Evolutionary conservation across 2,797 vertebrate genomes (phyloP).

Genomic region (Spea hammondii): DNA sequence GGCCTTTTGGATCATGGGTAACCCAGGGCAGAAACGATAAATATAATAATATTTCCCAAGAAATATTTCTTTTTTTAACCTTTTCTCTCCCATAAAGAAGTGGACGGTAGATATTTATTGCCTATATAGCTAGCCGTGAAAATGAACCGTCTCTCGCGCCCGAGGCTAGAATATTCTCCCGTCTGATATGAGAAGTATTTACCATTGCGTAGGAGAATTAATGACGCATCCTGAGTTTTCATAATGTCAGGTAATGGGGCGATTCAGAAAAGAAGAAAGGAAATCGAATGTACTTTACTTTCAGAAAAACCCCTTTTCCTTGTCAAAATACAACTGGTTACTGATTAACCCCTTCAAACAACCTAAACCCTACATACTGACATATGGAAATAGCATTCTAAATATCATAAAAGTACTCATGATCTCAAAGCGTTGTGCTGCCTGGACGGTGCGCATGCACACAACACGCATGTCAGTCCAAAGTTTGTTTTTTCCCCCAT

Average conservation of each 20-base stretch:
- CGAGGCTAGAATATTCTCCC: conserved; percentile 23
- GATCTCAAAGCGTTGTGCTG: too few species aligned
- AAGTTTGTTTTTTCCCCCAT: too few species aligned
- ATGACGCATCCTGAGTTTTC: conserved; percentile 44
- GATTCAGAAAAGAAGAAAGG: conserved; percentile 31
- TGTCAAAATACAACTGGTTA: conserved; percentile 15
- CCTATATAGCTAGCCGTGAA: neutral
- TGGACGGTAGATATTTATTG: neutral
- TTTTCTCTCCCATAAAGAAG: neutral
- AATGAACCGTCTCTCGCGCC: conserved; percentile 1
- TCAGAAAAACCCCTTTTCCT: conserved; percentile 14
- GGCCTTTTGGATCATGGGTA: too few species aligned
- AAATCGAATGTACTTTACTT: conserved; percentile 15
- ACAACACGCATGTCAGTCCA: too few species aligned
- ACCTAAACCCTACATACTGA: too few species aligned
- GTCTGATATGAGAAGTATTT: conserved; percentile 32
- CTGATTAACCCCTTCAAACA: conserved; percentile 22
- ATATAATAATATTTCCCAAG: neutral
- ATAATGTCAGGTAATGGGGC: conserved; percentile 50
- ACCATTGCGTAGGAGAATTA: conserved; percentile 41
- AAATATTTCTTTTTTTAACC: neutral
- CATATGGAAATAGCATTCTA: too few species aligned
- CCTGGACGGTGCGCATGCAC: too few species aligned
- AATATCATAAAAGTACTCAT: too few species aligned
- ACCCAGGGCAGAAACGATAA: too few species aligned